Percentiles rank a stretch among this genome's conserved stretches.
Evolutionary conservation across 2,888 invertebrate genomes (phyloP).

Genomic region (Galerucella pusilla): DNA sequence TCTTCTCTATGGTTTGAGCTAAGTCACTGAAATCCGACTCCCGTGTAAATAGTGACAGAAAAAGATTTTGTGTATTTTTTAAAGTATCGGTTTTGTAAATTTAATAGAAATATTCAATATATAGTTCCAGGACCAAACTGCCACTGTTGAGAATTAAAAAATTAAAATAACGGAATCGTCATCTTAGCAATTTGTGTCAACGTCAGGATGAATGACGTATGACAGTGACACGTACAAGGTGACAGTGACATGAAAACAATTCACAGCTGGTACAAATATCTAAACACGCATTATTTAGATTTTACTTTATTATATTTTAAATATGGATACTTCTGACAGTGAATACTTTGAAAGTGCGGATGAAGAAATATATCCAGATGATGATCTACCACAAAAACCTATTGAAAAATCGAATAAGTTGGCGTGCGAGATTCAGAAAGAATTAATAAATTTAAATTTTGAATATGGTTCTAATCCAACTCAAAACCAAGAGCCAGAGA

Average conservation of each 20-base stretch:
- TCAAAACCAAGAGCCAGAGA: background rate
- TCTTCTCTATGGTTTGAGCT: too few relatives aligned
- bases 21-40: too few relatives aligned
- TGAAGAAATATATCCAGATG: constrained; percentile 71
- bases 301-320: background rate
- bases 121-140: too few relatives aligned
- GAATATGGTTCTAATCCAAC: constrained; percentile 1
- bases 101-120: too few relatives aligned
- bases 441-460: constrained; percentile 9
- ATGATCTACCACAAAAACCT: constrained; percentile 50
- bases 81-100: too few relatives aligned
- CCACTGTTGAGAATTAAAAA: too few relatives aligned
- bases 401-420: background rate
- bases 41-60: too few relatives aligned
- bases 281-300: background rate
- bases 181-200: too few relatives aligned
- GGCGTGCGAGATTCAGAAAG: background rate
- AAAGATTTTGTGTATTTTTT: too few relatives aligned
- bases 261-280: background rate
- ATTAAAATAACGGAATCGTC: too few relatives aligned
- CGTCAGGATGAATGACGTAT: background rate
- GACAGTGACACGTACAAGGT: background rate
- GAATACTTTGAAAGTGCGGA: constrained; percentile 84
- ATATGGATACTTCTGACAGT: constrained; percentile 79
- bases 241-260: constrained; percentile 7